phyloP scores from a whole-genome alignment of 2,797 vertebrate species.

The Picus viridis region DNA sequence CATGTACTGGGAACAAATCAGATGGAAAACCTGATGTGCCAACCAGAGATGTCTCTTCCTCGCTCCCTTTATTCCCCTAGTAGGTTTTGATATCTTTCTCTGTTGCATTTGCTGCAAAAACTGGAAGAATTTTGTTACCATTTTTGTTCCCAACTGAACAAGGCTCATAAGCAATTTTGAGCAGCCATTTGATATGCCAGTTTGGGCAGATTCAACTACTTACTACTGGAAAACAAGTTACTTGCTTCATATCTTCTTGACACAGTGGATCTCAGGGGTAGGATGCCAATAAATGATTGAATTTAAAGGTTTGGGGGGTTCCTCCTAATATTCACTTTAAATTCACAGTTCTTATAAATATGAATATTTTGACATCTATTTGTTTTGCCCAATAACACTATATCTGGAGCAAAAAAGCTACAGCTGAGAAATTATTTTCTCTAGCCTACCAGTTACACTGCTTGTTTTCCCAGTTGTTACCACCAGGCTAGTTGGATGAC shows the following conservation, averaged over 20 bases:
- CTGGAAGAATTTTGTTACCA: not conserved
- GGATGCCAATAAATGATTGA: not conserved
- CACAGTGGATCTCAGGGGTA: not conserved
- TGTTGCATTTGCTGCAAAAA: not conserved
- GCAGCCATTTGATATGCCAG: not conserved
- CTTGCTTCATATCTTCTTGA: not conserved
- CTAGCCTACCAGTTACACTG: not conserved
- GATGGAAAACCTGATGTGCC: conserved; percentile 50
- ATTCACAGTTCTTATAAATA: conserved; percentile 1
- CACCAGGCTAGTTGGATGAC: not conserved
- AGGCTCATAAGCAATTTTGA: not conserved
- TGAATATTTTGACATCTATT: not conserved
- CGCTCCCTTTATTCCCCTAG: not conserved
- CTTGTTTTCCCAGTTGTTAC: not conserved
- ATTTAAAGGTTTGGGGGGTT: not conserved
- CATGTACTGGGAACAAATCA: conserved; percentile 64
- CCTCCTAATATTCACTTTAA: not conserved
- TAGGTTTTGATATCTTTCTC: not conserved
- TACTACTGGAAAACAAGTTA: not conserved
- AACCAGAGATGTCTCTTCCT: not conserved
- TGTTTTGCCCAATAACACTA: not conserved
- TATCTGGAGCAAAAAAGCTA: not conserved
- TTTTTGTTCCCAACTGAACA: not conserved
- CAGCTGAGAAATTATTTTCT: not conserved
- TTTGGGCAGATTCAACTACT: not conserved